Conservation (phyloP, 1,140 invertebrate species). For the Scylla paramamosain region DNA sequence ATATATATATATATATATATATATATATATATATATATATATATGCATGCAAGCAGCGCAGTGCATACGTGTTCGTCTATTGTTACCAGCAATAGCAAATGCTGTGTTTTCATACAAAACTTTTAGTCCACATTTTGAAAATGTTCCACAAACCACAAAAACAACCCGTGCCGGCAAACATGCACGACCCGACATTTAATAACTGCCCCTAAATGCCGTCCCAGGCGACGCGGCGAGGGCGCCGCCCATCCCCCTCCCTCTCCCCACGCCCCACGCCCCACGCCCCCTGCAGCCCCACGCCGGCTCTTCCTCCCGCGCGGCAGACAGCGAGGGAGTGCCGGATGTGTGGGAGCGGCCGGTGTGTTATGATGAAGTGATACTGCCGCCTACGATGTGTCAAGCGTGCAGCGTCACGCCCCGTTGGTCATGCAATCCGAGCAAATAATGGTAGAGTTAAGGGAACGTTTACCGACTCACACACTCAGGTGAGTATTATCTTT, state of each 20-base stretch:
- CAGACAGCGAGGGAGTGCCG: slow-evolving; percentile 1
- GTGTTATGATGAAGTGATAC: slow-evolving; percentile 28
- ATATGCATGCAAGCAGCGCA: not conserved
- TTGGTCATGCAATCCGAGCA: slow-evolving; percentile 32
- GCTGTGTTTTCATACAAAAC: slow-evolving; percentile 14
- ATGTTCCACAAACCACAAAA: not conserved
- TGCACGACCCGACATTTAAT: slow-evolving; percentile 21
- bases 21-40: slow-evolving; percentile 22
- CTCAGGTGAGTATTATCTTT: slow-evolving; percentile 38
- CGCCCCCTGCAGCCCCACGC: too few species aligned
- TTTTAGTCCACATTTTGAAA: not conserved
- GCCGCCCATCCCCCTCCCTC: not conserved
- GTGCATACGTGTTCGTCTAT: slow-evolving; percentile 31
- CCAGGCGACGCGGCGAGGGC: not conserved
- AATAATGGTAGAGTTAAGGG: slow-evolving; percentile 40
- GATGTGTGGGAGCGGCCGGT: slow-evolving; percentile 24
- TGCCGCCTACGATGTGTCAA: slow-evolving; percentile 41
- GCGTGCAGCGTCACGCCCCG: slow-evolving; percentile 42
- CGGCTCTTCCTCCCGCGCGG: not conserved
- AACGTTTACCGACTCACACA: slow-evolving; percentile 55
- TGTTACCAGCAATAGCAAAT: slow-evolving; percentile 10
- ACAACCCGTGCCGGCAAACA: not conserved
- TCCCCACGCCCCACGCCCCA: too few species aligned
- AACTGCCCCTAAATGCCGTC: slow-evolving; percentile 18
- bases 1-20: too few species aligned